Evolutionary conservation across 2,888 invertebrate genomes (phyloP).

Genomic region (Ernsta delagoae): DNA sequence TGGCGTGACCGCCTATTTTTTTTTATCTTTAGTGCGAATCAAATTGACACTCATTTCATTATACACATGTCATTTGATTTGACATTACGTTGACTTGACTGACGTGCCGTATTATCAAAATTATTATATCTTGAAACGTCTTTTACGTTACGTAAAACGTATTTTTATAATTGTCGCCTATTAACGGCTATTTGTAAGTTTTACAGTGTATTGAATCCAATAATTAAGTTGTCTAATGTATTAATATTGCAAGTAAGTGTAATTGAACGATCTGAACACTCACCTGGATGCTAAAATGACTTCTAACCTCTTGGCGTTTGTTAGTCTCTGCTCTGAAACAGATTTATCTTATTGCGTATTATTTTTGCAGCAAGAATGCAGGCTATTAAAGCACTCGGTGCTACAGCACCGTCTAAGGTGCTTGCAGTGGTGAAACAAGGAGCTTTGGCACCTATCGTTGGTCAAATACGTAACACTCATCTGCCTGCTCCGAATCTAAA

Average conservation of each 20-base stretch:
- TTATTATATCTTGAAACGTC: too few species aligned
- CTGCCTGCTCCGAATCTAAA: constrained; percentile 74
- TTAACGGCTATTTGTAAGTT: constrained; percentile 14
- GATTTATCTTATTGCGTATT: constrained; percentile 43
- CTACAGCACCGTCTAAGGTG: constrained; percentile 64
- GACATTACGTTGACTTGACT: too few species aligned
- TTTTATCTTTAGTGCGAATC: too few species aligned
- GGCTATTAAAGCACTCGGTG: constrained; percentile 73
- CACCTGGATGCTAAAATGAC: neutral
- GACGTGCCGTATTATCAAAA: too few species aligned
- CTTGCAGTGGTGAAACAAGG: constrained; percentile 80
- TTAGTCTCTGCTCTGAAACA: neutral
- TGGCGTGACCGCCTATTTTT: too few species aligned
- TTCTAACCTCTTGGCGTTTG: constrained; percentile 6
- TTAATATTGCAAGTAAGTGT: constrained; percentile 30
- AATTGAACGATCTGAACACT: neutral
- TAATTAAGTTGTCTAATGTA: constrained; percentile 28
- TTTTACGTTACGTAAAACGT: constrained; percentile 47
- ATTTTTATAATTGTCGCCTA: constrained; percentile 31
- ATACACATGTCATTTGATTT: too few species aligned
- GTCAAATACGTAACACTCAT: constrained; percentile 76
- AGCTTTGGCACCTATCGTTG: constrained; percentile 70
- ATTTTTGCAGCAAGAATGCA: constrained; percentile 64
- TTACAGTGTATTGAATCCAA: constrained; percentile 34
- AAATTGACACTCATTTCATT: too few species aligned